phyloP scores from a whole-genome alignment of 2,113 vertebrate species.

The Natator depressus region DNA sequence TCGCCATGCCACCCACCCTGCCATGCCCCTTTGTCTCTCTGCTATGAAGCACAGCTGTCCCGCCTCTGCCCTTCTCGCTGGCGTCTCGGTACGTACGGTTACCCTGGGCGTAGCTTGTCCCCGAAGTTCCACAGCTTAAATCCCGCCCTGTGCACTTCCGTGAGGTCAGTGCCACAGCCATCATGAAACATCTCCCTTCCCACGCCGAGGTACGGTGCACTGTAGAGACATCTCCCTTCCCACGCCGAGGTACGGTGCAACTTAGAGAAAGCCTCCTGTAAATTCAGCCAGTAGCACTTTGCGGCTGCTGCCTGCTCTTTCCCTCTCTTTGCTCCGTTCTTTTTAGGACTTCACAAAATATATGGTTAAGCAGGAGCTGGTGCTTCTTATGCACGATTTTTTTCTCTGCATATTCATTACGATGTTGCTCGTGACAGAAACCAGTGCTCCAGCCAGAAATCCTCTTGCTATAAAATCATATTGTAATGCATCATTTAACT shows the following conservation, averaged over 20 bases:
- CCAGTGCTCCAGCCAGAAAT: neutral
- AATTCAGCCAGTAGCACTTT: neutral
- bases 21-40: neutral
- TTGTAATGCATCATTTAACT: neutral
- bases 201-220: no score
- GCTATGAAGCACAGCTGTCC: neutral
- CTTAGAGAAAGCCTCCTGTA: neutral
- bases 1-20: neutral
- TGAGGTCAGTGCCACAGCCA: neutral
- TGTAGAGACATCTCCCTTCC: no score
- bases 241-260: no score
- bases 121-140: neutral
- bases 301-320: neutral
- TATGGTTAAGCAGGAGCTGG: no score
- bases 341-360: neutral
- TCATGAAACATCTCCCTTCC: no score
- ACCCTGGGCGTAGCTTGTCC: fast-evolving
- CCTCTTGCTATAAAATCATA: neutral
- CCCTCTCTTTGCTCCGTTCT: neutral
- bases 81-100: neutral
- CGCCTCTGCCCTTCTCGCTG: neutral
- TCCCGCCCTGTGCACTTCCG: neutral
- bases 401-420: neutral
- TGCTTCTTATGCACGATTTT: fast-evolving
- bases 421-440: neutral